Conservation (phyloP, 2,797 vertebrate genomes). For the Diplodus puntazzo region DNA sequence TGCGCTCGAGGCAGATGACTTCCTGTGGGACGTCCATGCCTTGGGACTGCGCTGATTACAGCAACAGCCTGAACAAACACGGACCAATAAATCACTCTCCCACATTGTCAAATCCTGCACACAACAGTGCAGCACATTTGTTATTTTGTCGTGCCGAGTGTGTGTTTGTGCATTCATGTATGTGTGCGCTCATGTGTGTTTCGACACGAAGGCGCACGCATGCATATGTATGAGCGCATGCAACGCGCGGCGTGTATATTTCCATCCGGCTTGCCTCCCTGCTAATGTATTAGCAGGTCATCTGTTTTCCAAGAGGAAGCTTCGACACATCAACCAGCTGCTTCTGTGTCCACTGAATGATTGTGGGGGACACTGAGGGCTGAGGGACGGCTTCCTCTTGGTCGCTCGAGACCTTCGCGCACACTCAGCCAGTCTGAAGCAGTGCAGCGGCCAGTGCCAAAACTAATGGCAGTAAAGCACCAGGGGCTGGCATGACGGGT, state of each 20-base stretch:
- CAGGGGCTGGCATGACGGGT: slow-evolving; percentile 56
- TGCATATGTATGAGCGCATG: slow-evolving; percentile 62
- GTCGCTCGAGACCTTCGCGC: slow-evolving; percentile 55
- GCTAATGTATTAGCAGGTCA: slow-evolving; percentile 32
- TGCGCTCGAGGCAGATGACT: slow-evolving; percentile 64
- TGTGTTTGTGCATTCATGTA: slow-evolving; percentile 57
- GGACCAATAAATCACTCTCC: slow-evolving; percentile 81
- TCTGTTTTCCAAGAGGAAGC: slow-evolving; percentile 35
- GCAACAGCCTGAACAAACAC: slow-evolving; percentile 77
- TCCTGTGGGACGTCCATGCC: slow-evolving; percentile 79
- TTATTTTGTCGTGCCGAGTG: slow-evolving; percentile 70
- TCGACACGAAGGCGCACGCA: slow-evolving; percentile 39
- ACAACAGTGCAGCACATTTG: slow-evolving; percentile 80
- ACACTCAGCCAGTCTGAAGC: slow-evolving; percentile 68
- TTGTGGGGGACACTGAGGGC: slow-evolving; percentile 61
- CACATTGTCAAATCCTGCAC: slow-evolving; percentile 77
- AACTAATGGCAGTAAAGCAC: slow-evolving; percentile 72
- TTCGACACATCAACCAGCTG: slow-evolving; percentile 22
- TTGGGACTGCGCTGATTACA: slow-evolving; percentile 81
- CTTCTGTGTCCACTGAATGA: slow-evolving; percentile 62
- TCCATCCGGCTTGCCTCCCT: slow-evolving; percentile 16
- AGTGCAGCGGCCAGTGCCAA: slow-evolving; percentile 64
- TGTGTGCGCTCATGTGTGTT: slow-evolving; percentile 28
- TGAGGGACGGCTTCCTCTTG: slow-evolving; percentile 54
- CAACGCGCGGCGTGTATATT: slow-evolving; percentile 11